Evolutionary conservation across 2,113 vertebrate genomes (phyloP), one percentile per base, ranked within the genome.

Genomic region (Dicerorhinus sumatrensis): DNA sequence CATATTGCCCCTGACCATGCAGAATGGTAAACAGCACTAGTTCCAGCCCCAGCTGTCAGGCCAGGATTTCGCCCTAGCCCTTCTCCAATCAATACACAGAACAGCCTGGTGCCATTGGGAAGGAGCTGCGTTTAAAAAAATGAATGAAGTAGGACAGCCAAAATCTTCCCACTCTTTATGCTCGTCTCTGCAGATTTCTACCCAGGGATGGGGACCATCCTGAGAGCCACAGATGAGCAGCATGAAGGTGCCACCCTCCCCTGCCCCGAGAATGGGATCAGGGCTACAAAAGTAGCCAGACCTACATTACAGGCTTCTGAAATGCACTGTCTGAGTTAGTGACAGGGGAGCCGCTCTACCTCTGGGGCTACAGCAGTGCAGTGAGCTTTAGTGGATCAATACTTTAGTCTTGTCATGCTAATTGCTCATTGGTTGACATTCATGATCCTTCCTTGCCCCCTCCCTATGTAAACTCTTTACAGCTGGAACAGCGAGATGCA

Each of bases 371-470:
- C 98, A 88, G 98, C 98, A 95, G 97, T 98, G 86, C 98, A 97
- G 97, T 98, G 98, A 98, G 99, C 99, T 98, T 98, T 91, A 93
- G 98, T 92, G 69, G 98, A 99, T 99, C 98, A 94, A 99, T 99
- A 99, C 98, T 98, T 98, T 94, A 98, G 98, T 98, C 98, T 99
- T 99, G 99, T 99, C 99, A 99, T 98, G 98, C 98, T 99, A 99
- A 99, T 99, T 99, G 99, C 99, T 99, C 98, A 99, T 99, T 99
- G 99, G 98, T 97, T 99, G 98, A 99, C 98, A 99, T 98, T 99
- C 98, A 96, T 96, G 96, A 99, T 98, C 97, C 96, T 97, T 98
- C 96, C 98, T 98, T 97, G 95, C 97, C 98, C 98, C 96, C 48
- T 62, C 88, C 98, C 98, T 69, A 96, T 98, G 97, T 98, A 98